Evolutionary conservation across 2,888 invertebrate genomes (phyloP).

Genomic region (Chrysolina oricalcia): DNA sequence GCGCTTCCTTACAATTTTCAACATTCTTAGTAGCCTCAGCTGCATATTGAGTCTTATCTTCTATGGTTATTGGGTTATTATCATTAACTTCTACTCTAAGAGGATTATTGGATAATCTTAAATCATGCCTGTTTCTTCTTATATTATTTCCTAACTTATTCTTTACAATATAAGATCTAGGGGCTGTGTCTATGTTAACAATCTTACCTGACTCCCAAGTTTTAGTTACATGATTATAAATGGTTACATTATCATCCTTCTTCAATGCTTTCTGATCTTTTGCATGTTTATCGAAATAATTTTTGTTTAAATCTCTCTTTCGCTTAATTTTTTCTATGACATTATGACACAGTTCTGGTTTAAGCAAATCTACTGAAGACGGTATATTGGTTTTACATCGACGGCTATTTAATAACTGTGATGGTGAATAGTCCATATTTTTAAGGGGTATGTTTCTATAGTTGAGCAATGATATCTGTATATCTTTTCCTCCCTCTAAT

Average conservation of each 20-base stretch:
- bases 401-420: neutral
- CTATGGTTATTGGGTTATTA: neutral
- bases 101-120: neutral
- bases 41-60: neutral
- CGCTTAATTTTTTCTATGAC: too few relatives aligned
- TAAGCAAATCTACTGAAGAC: too few relatives aligned
- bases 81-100: too few relatives aligned
- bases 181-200: neutral
- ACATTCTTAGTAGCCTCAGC: neutral
- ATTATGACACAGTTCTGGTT: too few relatives aligned
- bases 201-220: neutral
- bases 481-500: neutral
- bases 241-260: conserved; percentile 6
- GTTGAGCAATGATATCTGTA: neutral
- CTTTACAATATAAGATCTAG: neutral
- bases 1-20: too few relatives aligned
- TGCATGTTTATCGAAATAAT: neutral
- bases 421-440: conserved; percentile 9
- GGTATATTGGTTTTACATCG: neutral
- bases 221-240: neutral
- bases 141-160: neutral
- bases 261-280: neutral
- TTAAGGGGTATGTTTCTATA: conserved; percentile 13
- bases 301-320: neutral
- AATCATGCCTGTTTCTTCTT: neutral